These are phyloP conservation scores for Mus musculus DNA, from an alignment of 2,113 vertebrate genomes.

Conservation along the genomic window DNA sequence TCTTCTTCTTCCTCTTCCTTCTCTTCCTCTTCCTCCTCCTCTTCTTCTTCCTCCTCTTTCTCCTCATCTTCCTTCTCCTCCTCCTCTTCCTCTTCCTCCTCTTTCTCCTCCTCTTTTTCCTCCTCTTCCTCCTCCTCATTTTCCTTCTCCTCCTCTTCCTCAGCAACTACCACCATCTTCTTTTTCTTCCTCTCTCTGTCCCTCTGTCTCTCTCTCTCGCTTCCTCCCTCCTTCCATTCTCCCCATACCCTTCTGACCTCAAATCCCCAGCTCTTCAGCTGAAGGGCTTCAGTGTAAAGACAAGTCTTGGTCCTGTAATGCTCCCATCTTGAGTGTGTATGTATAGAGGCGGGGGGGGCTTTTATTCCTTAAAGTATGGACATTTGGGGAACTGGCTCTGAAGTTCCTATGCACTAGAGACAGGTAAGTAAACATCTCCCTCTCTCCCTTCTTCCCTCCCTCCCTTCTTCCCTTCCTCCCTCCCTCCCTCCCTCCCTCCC, in stretches of 20 bases:
- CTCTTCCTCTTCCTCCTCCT: too few species aligned
- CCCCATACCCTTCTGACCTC: neutral
- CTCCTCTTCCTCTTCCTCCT: neutral
- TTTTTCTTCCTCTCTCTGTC: neutral
- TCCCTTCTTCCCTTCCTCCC: neutral
- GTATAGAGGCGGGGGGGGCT: neutral
- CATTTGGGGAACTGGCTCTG: neutral
- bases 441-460: neutral
- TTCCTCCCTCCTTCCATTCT: neutral
- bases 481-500: neutral
- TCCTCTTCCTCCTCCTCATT: too few species aligned
- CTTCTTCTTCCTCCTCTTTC: neutral
- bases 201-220: neutral
- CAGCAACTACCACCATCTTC: too few species aligned
- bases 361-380: neutral
- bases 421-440: neutral
- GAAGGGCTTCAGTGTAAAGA: neutral
- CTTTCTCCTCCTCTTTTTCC: neutral
- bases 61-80: too few species aligned
- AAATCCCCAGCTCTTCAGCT: neutral
- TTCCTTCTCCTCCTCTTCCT: neutral
- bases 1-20: too few species aligned
- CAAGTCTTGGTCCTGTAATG: neutral
- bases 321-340: neutral
- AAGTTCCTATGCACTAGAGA: too few species aligned